phyloP scores from a whole-genome alignment of 2,113 vertebrate genomes.

The Manacus vitellinus region DNA sequence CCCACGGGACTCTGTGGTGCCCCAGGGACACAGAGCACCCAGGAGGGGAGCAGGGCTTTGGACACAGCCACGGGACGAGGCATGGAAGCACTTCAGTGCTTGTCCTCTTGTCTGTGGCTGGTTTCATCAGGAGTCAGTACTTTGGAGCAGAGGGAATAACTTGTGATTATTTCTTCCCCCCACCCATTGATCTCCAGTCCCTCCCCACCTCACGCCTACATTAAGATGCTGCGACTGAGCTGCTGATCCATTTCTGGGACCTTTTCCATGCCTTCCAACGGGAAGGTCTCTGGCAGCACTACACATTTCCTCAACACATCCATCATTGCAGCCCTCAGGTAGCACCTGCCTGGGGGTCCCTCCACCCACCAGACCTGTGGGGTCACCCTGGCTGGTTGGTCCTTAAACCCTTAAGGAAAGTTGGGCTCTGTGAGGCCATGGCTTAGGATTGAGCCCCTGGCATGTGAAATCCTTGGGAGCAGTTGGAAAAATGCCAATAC shows the following conservation, averaged over 20 bases:
- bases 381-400: fast-evolving
- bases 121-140: background rate
- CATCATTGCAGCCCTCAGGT: fast-evolving
- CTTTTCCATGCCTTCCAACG: background rate
- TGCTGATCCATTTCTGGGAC: background rate
- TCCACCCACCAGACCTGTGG: fast-evolving
- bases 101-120: background rate
- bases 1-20: fast-evolving
- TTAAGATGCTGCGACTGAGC: background rate
- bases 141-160: background rate
- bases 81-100: background rate
- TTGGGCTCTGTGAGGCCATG: fast-evolving
- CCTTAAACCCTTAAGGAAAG: background rate
- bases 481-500: background rate
- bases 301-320: background rate
- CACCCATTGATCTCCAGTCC: fast-evolving
- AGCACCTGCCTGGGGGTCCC: background rate
- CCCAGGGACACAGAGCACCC: no score
- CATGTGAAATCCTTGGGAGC: background rate
- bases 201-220: background rate
- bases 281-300: background rate
- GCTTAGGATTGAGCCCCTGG: background rate
- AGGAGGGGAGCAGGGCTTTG: background rate
- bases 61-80: fast-evolving
- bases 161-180: background rate